Conservation (phyloP, 2,888 invertebrate genomes). For the Salticus scenicus region DNA sequence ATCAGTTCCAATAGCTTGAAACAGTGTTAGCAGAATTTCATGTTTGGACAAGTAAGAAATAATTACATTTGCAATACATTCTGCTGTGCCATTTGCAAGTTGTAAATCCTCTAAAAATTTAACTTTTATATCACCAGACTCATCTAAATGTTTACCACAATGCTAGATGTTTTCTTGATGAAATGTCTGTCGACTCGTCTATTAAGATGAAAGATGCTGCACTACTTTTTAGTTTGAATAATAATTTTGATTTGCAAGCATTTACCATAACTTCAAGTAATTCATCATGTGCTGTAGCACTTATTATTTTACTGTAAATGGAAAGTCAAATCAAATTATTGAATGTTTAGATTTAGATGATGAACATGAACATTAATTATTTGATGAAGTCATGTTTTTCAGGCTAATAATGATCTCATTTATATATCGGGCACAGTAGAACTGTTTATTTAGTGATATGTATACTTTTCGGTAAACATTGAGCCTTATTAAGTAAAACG, state of each 20-base stretch:
- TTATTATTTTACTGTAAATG: too few species aligned
- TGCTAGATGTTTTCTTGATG: not conserved
- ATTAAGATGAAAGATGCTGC: not conserved
- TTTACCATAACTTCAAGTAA: not conserved
- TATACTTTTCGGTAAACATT: too few species aligned
- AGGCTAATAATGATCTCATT: too few species aligned
- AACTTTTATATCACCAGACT: not conserved
- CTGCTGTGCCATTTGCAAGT: not conserved
- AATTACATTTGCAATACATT: not conserved
- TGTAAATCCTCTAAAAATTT: not conserved
- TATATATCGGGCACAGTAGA: too few species aligned
- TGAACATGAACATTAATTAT: too few species aligned
- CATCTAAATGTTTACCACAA: not conserved
- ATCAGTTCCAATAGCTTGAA: not conserved
- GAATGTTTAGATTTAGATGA: too few species aligned
- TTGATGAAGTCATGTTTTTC: too few species aligned
- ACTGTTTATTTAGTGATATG: too few species aligned
- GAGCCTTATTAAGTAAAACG: too few species aligned
- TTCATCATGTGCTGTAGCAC: not conserved
- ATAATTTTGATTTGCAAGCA: not conserved
- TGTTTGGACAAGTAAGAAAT: not conserved
- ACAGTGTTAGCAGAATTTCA: not conserved
- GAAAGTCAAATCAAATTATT: too few species aligned
- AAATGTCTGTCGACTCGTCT: not conserved
- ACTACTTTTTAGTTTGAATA: not conserved